Base-by-base conservation (phyloP, 2,888 invertebrate species). In the Phalera bucephala region DNA sequence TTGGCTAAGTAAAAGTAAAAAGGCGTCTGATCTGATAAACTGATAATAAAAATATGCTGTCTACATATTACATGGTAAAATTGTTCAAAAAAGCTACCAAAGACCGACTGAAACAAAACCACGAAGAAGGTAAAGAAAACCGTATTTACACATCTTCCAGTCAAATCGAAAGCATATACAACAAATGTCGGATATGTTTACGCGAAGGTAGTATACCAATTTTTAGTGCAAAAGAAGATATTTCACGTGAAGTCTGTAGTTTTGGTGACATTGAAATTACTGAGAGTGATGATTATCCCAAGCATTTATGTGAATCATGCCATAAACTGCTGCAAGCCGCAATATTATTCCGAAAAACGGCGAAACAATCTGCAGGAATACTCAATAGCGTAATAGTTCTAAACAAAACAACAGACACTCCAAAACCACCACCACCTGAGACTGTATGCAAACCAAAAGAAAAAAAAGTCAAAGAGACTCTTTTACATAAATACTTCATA, bases 221-320 rank as follows among this genome's bases (percentile, higher is more conserved):
- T 9, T 12, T 3, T 12, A 50, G 50, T 1, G 35, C 14, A 6
- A 36, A 35, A 6, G 33, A 35, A 28, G 33, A 47, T 7, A 40
- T n/a, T n/a, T n/a, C n/a, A n/a, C n/a, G 35, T 0, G 12, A 3
- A 25, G 31, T 51, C 25, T 1, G 23, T 4, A 10, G 26, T 1
- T 13, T 72, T 9, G 68, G 59, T 1, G 70, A 68, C 15, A 65
- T 84, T 21, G 32, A 62, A 9, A 21, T 82, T 0, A 58, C 42
- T 22, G 58, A 76, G 56, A 55, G 72, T 20, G 78, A 83, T 23
- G 54, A 53, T 1, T 61, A 61, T 46, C 71, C 84, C 0, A 79
- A 79, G 50, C 34, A 59, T n/a, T 45, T 88, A 12, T 88, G 87
- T 45, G 39, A 46, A 4, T 45, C 58, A 8, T 87, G 87, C 46